Base-by-base conservation (phyloP, 2,888 invertebrate genomes). In the Limnephilus rhombicus region DNA sequence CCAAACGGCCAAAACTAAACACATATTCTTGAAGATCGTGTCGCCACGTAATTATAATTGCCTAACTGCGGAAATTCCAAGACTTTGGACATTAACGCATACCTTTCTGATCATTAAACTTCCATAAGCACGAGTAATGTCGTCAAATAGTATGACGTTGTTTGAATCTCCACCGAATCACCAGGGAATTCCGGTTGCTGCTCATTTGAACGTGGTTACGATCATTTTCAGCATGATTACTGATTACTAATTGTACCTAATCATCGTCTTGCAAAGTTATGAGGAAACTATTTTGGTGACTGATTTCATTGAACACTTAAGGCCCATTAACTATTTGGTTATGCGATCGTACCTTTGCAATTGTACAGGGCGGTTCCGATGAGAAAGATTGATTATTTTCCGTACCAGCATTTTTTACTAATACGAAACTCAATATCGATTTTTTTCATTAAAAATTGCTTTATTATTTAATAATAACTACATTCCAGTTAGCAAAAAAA, bases 81-180 rank as follows among this genome's bases (percentile, higher is more conserved):
- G 68, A 68, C 24, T 24, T 68, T n/a, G 68, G 24, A n/a, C 68
- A 68, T 68, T 68, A 68, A 68, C 68, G 68, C 68, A 68, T 68
- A 68, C 68, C 68, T 68, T 68, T 68, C n/a, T 68, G 68, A 68
- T n/a, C 68, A 68, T 68, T 68, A 68, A 68, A 68, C 68, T 68
- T 24, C n/a, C 68, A 68, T 68, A 24, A 68, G 7, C 68, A n/a
- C 68, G 68, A 68, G 68, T 68, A n/a, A 68, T 68, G n/a, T 68
- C 68, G 4, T 68, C 68, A 68, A 24, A 24, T n/a, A 68, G 24
- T 68, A 68, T 68, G 68, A 68, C n/a, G n/a, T 68, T 68, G 68
- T 68, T 68, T 68, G 68, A 68, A 68, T n/a, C 68, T 68, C 24
- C 68, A 9, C n/a, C 24, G 24, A 68, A 68, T n/a, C n/a, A n/a